Evolutionary conservation across 1,140 invertebrate species (phyloP).

Genomic region (Drosophila burlai): DNA sequence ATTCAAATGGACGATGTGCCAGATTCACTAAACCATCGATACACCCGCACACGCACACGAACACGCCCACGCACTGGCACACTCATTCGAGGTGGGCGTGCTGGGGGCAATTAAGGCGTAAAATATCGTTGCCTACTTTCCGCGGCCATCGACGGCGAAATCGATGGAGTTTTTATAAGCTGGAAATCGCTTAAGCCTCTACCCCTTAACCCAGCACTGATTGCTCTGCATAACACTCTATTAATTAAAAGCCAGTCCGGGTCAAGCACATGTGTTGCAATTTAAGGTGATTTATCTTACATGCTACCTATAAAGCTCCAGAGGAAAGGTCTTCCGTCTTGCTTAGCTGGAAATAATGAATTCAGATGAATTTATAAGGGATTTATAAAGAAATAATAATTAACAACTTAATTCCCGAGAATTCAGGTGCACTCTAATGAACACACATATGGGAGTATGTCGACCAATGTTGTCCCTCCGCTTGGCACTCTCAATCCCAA

Average conservation of each 20-base stretch:
- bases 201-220: slow-evolving; percentile 24
- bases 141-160: slow-evolving; percentile 25
- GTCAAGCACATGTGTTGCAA: slow-evolving; percentile 10
- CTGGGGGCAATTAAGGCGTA: slow-evolving; percentile 59
- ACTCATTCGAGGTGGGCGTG: slow-evolving; percentile 25
- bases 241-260: slow-evolving; percentile 27
- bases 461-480: slow-evolving; percentile 19
- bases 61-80: not conserved
- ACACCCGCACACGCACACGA: slow-evolving; percentile 1
- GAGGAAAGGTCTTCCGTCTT: too few species aligned
- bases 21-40: slow-evolving; percentile 41
- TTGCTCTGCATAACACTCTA: slow-evolving; percentile 33
- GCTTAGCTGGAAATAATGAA: not conserved
- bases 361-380: too few species aligned
- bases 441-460: slow-evolving; percentile 22
- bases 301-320: not conserved
- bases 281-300: not conserved
- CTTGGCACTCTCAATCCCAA: not conserved
- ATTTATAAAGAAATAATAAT: too few species aligned
- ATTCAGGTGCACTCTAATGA: slow-evolving; percentile 3
- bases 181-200: slow-evolving; percentile 7
- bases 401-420: not conserved
- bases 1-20: slow-evolving; percentile 63
- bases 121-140: slow-evolving; percentile 73
- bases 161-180: slow-evolving; percentile 26